Evolutionary conservation across 2,113 vertebrate genomes (phyloP).

Genomic region (Nannobrachium achirus): DNA sequence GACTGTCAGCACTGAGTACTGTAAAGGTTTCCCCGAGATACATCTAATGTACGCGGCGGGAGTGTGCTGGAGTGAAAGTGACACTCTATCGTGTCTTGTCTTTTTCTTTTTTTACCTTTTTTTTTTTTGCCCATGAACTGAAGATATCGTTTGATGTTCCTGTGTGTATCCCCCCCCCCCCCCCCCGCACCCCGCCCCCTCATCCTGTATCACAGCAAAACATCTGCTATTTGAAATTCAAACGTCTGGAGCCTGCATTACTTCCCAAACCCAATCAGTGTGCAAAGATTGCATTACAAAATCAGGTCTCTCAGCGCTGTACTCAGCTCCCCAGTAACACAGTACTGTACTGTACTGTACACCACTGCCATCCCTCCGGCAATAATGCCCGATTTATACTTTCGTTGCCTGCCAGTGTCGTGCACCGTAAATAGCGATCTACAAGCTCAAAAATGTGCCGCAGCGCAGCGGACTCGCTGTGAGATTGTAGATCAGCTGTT

Average conservation of each 20-base stretch:
- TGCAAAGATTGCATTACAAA: conserved; percentile 67
- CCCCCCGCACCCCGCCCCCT: conserved; percentile 7
- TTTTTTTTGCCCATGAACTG: conserved; percentile 24
- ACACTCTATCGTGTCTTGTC: conserved; percentile 41
- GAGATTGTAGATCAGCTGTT: too few species aligned
- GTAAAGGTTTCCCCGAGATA: conserved; percentile 22
- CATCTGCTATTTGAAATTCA: conserved; percentile 69
- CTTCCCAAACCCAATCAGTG: conserved; percentile 72
- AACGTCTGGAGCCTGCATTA: conserved; percentile 61
- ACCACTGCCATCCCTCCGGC: too few species aligned
- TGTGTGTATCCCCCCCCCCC: conserved; percentile 18
- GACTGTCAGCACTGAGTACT: conserved; percentile 37
- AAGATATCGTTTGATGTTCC: conserved; percentile 62
- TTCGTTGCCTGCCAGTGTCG: too few species aligned
- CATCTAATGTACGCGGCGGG: conserved; percentile 35
- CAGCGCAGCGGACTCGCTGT: too few species aligned
- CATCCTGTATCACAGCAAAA: conserved; percentile 63
- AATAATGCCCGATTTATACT: too few species aligned
- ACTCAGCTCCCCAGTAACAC: conserved; percentile 23
- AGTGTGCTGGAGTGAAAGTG: conserved; percentile 37
- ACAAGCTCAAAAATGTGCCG: too few species aligned
- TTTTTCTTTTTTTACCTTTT: conserved; percentile 25
- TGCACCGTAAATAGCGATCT: too few species aligned
- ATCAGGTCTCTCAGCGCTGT: conserved; percentile 52
- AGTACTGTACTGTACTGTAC: not conserved